phyloP scores from a whole-genome alignment of 2,888 invertebrate genomes.

The Altica lythri region DNA sequence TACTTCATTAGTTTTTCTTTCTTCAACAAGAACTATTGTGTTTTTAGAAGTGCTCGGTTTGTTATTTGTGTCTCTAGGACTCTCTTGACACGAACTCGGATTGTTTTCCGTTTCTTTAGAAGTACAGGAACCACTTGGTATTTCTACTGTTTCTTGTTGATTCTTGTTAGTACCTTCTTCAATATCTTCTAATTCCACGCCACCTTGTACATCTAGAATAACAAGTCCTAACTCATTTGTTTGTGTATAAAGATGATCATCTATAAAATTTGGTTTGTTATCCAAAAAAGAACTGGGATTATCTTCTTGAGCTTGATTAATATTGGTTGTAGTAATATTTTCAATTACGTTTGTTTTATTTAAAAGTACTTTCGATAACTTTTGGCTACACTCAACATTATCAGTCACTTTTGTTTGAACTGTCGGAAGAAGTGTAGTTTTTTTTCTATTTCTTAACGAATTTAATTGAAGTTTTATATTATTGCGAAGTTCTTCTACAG shows the following conservation, averaged over 20 bases:
- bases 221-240: constrained; percentile 37
- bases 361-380: constrained; percentile 5
- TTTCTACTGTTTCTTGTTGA: neutral
- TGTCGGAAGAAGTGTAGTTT: constrained; percentile 31
- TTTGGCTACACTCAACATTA: constrained; percentile 21
- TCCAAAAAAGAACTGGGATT: neutral
- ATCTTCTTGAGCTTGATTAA: constrained; percentile 7
- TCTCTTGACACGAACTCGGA: too few relatives aligned
- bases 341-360: neutral
- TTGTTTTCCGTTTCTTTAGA: too few relatives aligned
- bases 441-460: constrained; percentile 44
- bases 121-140: neutral
- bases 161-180: neutral
- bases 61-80: neutral
- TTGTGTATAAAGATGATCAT: constrained; percentile 27
- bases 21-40: neutral
- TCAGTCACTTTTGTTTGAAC: constrained; percentile 24
- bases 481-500: constrained; percentile 41
- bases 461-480: constrained; percentile 44
- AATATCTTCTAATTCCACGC: constrained; percentile 32
- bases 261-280: neutral
- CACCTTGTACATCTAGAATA: constrained; percentile 37
- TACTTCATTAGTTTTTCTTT: too few relatives aligned
- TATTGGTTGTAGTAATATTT: neutral
- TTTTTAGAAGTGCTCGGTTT: neutral